Conservation (phyloP, 2,888 invertebrate species). For the Petrophora chlorosata region DNA sequence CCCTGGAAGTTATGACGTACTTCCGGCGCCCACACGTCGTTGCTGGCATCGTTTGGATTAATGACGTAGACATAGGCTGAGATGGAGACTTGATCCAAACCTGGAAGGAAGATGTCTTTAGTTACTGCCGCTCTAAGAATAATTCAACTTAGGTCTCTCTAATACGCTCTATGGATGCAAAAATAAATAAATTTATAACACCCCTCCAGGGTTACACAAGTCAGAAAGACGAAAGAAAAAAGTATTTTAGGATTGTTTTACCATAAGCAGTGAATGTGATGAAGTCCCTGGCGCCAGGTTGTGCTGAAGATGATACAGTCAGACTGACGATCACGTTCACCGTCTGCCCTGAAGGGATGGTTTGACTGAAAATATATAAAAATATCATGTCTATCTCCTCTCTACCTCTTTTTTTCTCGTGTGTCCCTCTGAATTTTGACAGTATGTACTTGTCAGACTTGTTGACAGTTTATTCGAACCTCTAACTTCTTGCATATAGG, state of each 20-base stretch:
- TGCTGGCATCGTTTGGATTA: constrained; percentile 43
- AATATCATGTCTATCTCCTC: too few relatives aligned
- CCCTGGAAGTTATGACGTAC: constrained; percentile 86
- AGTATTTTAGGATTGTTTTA: too few relatives aligned
- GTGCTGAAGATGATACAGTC: constrained; percentile 67
- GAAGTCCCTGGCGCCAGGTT: constrained; percentile 83
- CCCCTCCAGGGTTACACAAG: too few relatives aligned
- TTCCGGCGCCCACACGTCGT: constrained; percentile 83
- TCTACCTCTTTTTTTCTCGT: too few relatives aligned
- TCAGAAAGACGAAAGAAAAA: not conserved
- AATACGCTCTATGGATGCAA: too few relatives aligned
- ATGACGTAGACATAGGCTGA: constrained; percentile 71
- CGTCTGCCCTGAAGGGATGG: constrained; percentile 79
- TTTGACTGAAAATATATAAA: constrained; percentile 59
- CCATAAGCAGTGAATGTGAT: constrained; percentile 86
- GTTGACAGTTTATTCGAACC: too few relatives aligned
- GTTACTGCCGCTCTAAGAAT: too few relatives aligned
- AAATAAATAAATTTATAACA: too few relatives aligned
- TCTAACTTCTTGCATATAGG: too few relatives aligned
- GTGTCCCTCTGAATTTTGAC: too few relatives aligned
- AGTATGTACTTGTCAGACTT: too few relatives aligned
- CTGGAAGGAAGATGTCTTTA: constrained; percentile 46
- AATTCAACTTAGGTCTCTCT: too few relatives aligned
- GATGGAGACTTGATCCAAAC: constrained; percentile 67
- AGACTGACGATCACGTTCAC: constrained; percentile 81